Base-by-base conservation (phyloP, 2,888 invertebrate genomes). In the Limnephilus lunatus region DNA sequence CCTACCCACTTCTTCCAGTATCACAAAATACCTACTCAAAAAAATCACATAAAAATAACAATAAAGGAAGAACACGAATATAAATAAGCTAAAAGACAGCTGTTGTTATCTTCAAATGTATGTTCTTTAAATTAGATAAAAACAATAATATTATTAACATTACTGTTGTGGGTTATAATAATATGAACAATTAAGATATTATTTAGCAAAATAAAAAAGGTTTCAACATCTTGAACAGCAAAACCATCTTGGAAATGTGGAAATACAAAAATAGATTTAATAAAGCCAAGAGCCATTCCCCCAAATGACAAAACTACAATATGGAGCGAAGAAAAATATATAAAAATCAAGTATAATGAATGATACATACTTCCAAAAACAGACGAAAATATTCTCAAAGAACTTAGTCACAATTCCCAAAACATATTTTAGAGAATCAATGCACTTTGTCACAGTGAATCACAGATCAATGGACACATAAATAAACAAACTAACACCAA, bases 401-500 rank as follows among this genome's bases (percentile, higher is more conserved):
- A 68, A 68, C 68, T 68, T 68, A 68, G 68, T 68, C 68, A 68
- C 68, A n/a, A 68, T 68, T 68, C 68, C 68, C 25, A 2, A 68
- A 68, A 68, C 68, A 68, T n/a, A 68, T 68, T 68, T 68, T 68
- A 68, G 0, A 9, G 82, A 82, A 32, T 82, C 32, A 82, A 82
- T 82, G 32, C 82, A 82, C 82, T 82, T 82, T 82, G 82, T 82
- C 82, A 82, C 68, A 1, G 25, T 68, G 68, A 68, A 68, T 68
- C 68, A 68, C 31, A 82, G 82, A 82, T 82, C 82, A 82, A 82
- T 32, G 82, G 31, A 32, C 82, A 32, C 30, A 82, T 32, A 82
- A 82, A 82, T 82, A 82, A 82, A 82, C 82, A 82, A 82, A 31
- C 32, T 4, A 82, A 82, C 68, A 25, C 25, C 68, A 2, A 68